phyloP scores from a whole-genome alignment of 2,113 vertebrate species.

The Camelus bactrianus region DNA sequence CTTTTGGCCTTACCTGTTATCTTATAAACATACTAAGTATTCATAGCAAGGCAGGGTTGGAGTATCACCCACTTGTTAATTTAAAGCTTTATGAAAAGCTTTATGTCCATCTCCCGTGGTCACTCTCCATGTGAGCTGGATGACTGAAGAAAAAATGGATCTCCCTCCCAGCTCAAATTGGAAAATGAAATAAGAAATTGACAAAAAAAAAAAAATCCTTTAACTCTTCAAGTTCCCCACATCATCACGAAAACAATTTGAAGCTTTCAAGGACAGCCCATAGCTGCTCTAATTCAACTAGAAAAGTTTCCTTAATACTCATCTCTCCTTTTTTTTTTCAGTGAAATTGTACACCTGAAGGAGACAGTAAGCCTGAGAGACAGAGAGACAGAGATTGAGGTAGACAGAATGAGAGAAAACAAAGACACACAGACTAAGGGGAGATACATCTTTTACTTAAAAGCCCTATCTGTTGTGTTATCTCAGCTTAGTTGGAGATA shows the following conservation, averaged over 20 bases:
- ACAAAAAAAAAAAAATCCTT: slow-evolving; percentile 57
- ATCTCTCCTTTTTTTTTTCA: neutral
- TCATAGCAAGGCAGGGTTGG: neutral
- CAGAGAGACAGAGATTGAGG: neutral
- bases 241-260: neutral
- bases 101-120: neutral
- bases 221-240: neutral
- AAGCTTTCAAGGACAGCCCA: neutral
- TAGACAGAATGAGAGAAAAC: neutral
- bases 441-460: neutral
- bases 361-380: neutral
- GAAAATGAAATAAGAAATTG: slow-evolving; percentile 44
- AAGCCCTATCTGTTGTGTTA: neutral
- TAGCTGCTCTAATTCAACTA: neutral
- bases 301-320: neutral
- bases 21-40: neutral
- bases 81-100: slow-evolving; percentile 49
- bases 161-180: slow-evolving; percentile 52
- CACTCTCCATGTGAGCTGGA: neutral
- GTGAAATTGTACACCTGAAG: neutral
- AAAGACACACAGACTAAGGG: neutral
- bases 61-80: neutral
- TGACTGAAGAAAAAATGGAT: neutral
- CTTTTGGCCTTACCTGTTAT: neutral
- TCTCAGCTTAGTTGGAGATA: neutral